These are phyloP conservation scores for Trichechus manatus DNA, from an alignment of 2,113 vertebrate species.

Conservation along the genomic window DNA sequence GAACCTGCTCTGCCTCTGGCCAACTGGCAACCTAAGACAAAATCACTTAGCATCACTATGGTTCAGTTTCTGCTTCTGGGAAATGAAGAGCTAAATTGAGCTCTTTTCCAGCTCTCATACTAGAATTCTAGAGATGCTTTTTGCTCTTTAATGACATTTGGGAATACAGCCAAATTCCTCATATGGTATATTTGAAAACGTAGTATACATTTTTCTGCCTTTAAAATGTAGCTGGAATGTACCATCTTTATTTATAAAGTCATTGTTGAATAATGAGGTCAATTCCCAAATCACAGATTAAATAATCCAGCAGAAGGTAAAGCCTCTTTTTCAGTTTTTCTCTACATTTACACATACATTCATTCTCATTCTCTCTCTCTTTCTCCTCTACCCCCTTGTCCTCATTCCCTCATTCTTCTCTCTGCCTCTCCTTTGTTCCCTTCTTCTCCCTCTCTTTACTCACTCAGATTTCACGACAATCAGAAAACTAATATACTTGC, in stretches of 20 bases:
- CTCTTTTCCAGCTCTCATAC: constrained; percentile 28
- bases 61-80: constrained; percentile 28
- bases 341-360: neutral
- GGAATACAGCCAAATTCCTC: constrained; percentile 27
- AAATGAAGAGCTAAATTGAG: constrained; percentile 59
- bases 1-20: constrained; percentile 11
- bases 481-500: constrained; percentile 20
- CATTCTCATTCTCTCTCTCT: neutral
- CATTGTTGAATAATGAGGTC: neutral
- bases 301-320: neutral
- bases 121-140: constrained; percentile 52
- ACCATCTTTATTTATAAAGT: constrained; percentile 33
- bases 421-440: neutral
- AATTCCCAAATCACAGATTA: constrained; percentile 8
- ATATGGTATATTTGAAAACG: neutral
- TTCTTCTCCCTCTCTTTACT: neutral
- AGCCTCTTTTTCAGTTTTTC: neutral
- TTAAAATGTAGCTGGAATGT: constrained; percentile 40
- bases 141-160: constrained; percentile 54
- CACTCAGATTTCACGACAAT: neutral
- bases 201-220: neutral
- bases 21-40: neutral
- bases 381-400: neutral
- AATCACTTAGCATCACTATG: neutral
- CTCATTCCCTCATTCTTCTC: neutral